These are phyloP conservation scores for Melanostoma mellinum DNA, from an alignment of 2,888 invertebrate genomes.

Conservation along the genomic window DNA sequence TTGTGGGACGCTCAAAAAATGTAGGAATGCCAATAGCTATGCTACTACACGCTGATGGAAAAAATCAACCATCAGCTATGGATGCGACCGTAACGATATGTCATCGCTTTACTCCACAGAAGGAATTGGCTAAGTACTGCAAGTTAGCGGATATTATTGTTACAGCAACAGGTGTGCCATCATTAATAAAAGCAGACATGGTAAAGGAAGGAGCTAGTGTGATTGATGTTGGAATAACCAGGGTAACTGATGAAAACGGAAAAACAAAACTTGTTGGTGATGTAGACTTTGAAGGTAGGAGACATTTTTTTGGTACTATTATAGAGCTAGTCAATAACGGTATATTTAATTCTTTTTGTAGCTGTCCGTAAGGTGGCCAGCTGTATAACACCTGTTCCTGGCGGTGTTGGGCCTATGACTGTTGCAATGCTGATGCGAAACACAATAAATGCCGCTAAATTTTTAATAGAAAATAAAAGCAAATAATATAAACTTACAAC, in stretches of 20 bases:
- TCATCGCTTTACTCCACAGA: constrained; percentile 90
- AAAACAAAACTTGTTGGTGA: constrained; percentile 90
- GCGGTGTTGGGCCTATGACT: constrained; percentile 97
- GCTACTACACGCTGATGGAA: constrained; percentile 88
- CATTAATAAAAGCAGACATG: constrained; percentile 89
- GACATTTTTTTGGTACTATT: too few species aligned
- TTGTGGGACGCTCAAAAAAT: constrained; percentile 93
- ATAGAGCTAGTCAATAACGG: not conserved
- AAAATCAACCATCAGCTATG: constrained; percentile 87
- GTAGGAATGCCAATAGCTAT: constrained; percentile 94
- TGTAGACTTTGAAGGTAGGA: constrained; percentile 90
- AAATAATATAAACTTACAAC: too few species aligned
- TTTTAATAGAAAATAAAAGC: constrained; percentile 75
- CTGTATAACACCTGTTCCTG: constrained; percentile 93
- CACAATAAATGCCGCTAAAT: constrained; percentile 89
- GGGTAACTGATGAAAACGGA: constrained; percentile 85
- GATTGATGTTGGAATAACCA: constrained; percentile 92
- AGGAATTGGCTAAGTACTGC: constrained; percentile 86
- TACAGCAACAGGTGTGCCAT: constrained; percentile 85
- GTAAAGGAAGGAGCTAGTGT: constrained; percentile 93
- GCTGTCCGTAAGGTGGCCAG: constrained; percentile 90
- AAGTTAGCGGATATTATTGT: constrained; percentile 77
- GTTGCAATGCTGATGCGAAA: constrained; percentile 97
- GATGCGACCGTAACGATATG: constrained; percentile 94
- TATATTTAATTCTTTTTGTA: not conserved